These are phyloP conservation scores for Ahaetulla prasina DNA, from an alignment of 2,113 vertebrate genomes.

Conservation along the genomic window DNA sequence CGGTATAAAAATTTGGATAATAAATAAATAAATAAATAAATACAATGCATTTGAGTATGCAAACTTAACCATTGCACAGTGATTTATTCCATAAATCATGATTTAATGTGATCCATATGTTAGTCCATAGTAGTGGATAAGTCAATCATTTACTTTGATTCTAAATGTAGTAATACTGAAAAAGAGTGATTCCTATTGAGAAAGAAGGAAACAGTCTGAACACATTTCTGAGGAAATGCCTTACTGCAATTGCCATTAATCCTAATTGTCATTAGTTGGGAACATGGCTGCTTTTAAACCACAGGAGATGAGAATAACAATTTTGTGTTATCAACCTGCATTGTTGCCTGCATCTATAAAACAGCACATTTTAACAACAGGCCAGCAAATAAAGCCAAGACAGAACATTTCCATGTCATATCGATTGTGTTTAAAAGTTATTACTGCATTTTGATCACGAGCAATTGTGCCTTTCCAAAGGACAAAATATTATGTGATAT, in stretches of 20 bases:
- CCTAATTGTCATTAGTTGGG: background rate
- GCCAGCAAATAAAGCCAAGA: background rate
- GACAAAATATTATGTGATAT: background rate
- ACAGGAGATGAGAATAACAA: background rate
- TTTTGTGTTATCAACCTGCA: background rate
- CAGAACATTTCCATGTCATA: background rate
- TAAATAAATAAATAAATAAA: too few species aligned
- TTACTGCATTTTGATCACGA: background rate
- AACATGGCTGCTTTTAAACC: background rate
- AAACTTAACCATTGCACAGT: background rate
- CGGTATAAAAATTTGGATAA: too few species aligned
- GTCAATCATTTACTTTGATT: background rate
- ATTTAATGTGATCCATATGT: background rate
- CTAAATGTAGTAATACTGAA: background rate
- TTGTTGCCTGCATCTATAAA: background rate
- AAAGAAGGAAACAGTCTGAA: background rate
- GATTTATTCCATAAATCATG: background rate
- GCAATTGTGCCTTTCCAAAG: background rate
- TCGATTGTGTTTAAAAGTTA: background rate
- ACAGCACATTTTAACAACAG: background rate
- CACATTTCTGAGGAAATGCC: background rate
- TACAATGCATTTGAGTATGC: background rate
- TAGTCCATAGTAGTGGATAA: background rate
- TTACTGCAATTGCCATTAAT: background rate
- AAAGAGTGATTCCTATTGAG: background rate